Conservation (phyloP, 2,797 vertebrate species). For the Phrynocephalus vlangalii region DNA sequence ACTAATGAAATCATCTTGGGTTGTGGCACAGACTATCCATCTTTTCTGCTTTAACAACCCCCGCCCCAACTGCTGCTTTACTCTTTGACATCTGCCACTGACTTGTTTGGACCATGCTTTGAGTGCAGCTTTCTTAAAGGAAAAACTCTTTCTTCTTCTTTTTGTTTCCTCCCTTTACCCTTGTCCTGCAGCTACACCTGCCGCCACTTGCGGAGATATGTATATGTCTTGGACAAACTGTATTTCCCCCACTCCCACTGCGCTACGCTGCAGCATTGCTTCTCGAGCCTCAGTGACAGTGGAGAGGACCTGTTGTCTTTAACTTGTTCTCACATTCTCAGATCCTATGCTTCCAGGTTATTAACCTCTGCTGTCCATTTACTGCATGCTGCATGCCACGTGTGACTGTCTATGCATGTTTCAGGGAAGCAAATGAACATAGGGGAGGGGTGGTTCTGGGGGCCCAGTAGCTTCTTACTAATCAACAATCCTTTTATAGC, state of each 20-base stretch:
- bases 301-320: constrained; percentile 87
- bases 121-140: constrained; percentile 75
- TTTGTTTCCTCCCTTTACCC: constrained; percentile 78
- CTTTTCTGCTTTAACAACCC: constrained; percentile 25
- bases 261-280: constrained; percentile 83
- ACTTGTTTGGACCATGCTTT: constrained; percentile 60
- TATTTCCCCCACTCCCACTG: constrained; percentile 84
- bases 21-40: not conserved
- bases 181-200: constrained; percentile 88
- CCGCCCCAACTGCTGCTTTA: constrained; percentile 31
- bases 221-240: constrained; percentile 86
- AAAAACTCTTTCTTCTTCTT: constrained; percentile 76
- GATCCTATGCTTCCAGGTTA: constrained; percentile 88
- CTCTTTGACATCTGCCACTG: constrained; percentile 55
- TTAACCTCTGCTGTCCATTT: constrained; percentile 82
- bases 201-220: constrained; percentile 89
- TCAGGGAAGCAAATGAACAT: constrained; percentile 15
- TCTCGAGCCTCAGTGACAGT: constrained; percentile 84
- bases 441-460: constrained; percentile 29
- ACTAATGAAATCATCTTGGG: constrained; percentile 5
- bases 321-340: constrained; percentile 87
- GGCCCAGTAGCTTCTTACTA: constrained; percentile 35
- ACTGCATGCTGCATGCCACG: constrained; percentile 81
- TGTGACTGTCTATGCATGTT: constrained; percentile 74
- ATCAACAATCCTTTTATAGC: constrained; percentile 25